Percentiles rank a stretch among this genome's conserved stretches.
Evolutionary conservation across 2,888 invertebrate genomes (phyloP).

Genomic region (Athetis lepigone): DNA sequence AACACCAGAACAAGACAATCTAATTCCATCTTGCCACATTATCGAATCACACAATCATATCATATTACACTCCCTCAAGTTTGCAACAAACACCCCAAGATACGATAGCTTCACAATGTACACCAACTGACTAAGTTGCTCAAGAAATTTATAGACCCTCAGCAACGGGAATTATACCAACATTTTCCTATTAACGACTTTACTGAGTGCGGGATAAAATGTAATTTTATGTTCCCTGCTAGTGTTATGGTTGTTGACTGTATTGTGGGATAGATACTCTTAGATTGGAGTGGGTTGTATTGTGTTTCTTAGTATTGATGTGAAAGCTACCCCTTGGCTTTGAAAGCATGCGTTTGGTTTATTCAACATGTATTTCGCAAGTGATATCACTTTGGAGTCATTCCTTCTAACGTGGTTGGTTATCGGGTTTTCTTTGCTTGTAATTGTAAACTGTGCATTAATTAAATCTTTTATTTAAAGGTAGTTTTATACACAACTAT

Average conservation of each 20-base stretch:
- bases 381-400: neutral
- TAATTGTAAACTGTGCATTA: too few relatives aligned
- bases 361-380: neutral
- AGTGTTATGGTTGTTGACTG: constrained; percentile 36
- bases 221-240: constrained; percentile 53
- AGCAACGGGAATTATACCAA: constrained; percentile 51
- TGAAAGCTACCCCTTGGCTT: neutral
- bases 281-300: constrained; percentile 33
- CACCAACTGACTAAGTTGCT: constrained; percentile 58
- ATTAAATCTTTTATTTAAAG: too few relatives aligned
- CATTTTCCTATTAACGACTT: constrained; percentile 60
- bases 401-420: neutral
- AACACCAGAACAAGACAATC: neutral
- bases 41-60: constrained; percentile 17
- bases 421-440: neutral
- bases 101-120: constrained; percentile 57
- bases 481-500: too few relatives aligned
- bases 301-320: constrained; percentile 23
- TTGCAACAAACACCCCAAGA: constrained; percentile 44
- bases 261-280: constrained; percentile 29
- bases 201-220: constrained; percentile 53
- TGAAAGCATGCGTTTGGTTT: neutral
- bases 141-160: constrained; percentile 61
- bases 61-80: constrained; percentile 35
- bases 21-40: constrained; percentile 26